phyloP scores from a whole-genome alignment of 2,888 invertebrate genomes.

The Parnassius smintheus region DNA sequence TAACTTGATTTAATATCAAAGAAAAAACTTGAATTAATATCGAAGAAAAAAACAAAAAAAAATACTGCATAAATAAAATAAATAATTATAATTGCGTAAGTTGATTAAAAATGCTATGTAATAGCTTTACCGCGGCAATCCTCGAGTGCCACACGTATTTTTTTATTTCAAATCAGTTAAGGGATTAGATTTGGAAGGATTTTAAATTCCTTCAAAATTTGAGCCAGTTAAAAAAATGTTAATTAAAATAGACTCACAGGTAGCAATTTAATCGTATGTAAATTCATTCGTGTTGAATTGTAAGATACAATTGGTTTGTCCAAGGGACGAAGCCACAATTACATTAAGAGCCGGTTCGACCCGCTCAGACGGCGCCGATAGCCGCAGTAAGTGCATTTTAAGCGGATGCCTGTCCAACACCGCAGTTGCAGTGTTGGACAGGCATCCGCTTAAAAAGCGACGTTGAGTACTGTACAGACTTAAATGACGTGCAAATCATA shows the following conservation, averaged over 20 bases:
- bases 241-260: not conserved
- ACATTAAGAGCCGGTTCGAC: conserved; percentile 20
- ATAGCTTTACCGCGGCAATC: too few relatives aligned
- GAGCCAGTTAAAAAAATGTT: not conserved
- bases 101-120: too few relatives aligned
- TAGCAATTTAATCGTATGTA: not conserved
- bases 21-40: too few relatives aligned
- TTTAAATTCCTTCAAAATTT: too few relatives aligned
- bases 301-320: conserved; percentile 5
- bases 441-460: too few relatives aligned
- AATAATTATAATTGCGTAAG: too few relatives aligned
- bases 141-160: too few relatives aligned
- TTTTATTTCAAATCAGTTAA: too few relatives aligned
- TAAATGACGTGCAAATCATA: not conserved
- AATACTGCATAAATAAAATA: too few relatives aligned
- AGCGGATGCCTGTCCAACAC: conserved; percentile 11
- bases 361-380: conserved; percentile 4
- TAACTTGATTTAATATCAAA: too few relatives aligned
- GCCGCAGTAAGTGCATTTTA: conserved; percentile 4
- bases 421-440: conserved; percentile 6
- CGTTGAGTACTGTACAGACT: conserved; percentile 7
- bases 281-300: conserved; percentile 14
- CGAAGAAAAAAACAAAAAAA: too few relatives aligned
- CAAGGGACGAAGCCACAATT: conserved; percentile 18
- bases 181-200: too few relatives aligned